Conservation (phyloP, 1,140 invertebrate genomes). For the Drosophila bipectinata region DNA sequence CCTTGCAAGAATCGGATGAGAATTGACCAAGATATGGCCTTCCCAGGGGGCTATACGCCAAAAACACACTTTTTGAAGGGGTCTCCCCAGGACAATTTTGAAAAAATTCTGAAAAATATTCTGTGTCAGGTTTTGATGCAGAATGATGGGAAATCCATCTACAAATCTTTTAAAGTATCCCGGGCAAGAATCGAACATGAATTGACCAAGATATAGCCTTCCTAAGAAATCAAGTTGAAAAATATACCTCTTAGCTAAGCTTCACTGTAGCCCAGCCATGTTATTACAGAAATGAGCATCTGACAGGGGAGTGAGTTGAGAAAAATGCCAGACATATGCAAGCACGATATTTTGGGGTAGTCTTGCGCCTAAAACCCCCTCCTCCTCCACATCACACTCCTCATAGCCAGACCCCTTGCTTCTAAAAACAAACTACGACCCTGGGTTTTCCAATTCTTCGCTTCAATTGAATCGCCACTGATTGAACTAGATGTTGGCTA, state of each 20-base stretch:
- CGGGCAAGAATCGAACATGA: no score
- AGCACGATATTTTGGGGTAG: slow-evolving; percentile 20
- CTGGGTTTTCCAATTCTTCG: background rate
- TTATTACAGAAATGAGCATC: slow-evolving; percentile 1
- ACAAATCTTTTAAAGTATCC: background rate
- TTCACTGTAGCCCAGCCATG: background rate
- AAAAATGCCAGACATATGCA: background rate
- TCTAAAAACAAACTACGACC: background rate
- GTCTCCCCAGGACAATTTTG: no score
- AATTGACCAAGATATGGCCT: no score
- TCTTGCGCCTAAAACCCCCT: background rate
- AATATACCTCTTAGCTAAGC: background rate
- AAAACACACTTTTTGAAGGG: no score
- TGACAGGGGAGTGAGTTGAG: background rate
- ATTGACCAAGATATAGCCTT: background rate
- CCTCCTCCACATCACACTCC: background rate
- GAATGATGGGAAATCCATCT: background rate
- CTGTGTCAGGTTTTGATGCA: no score
- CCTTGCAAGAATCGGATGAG: no score
- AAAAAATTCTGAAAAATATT: no score
- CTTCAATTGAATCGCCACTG: slow-evolving; percentile 29
- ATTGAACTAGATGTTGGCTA: slow-evolving; percentile 31
- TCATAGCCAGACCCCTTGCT: background rate
- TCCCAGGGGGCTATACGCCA: no score
- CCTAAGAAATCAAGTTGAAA: no score